Base-by-base conservation (phyloP, 2,113 vertebrate species). In the Trematomus loennbergii region DNA sequence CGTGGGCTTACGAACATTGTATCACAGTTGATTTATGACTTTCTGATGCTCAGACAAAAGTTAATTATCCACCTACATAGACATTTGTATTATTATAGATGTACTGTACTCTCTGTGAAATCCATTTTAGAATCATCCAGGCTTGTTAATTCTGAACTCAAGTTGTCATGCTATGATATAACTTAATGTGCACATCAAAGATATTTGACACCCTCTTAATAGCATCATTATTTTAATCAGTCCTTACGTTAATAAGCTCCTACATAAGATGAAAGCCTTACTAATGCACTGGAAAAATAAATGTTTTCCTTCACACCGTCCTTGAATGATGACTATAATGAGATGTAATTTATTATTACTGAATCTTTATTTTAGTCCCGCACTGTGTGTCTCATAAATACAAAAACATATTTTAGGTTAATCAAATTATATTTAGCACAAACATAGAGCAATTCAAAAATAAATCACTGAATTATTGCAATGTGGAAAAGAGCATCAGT, bases 301-400 rank as follows among this genome's bases (percentile, higher is more conserved):
- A 62, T 83, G 20, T 83, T 85, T 78, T 63, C 46, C 50, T n/a
- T 55, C 55, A 50, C 17, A 1, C 10, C 60, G 67, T 66, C 75
- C 71, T 78, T 83, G 77, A 68, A 69, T 75, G 57, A 66, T 29
- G 54, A 69, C 1, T 17, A 17, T 20, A 68, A 79, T 84, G 64
- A 61, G 57, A 78, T 57, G n/a, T 49, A 53, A 76, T 50, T 3
- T 66, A 1, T 62, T 66, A 50, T 25, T 0, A 20, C 15, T 72
- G 0, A n/a, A 12, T 29, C 29, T 72, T 63, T 16, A 29, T 55
- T 73, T 62, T 62, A 25, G 6, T 69, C 12, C 25, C 40, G n/a
- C 36, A 40, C 36, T 40, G 36, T 8, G 36, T 40, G 36, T 40
- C 36, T 40, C 7, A 40, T 40, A 40, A 40, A 40, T 40, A 40